phyloP scores from a whole-genome alignment of 2,797 vertebrate species.

The Lepus oiostolus region DNA sequence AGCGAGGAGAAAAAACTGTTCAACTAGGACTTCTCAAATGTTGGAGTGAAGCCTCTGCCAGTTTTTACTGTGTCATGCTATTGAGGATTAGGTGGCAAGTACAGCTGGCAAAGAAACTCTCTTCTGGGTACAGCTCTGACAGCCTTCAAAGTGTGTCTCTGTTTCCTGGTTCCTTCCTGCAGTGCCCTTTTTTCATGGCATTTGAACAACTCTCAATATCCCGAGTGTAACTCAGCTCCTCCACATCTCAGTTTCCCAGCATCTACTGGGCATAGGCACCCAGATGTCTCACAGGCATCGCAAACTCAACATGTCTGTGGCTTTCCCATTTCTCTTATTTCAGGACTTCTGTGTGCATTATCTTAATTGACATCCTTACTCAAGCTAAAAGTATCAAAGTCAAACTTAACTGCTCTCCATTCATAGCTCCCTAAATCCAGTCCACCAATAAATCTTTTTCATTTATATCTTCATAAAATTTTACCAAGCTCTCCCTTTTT shows the following conservation, averaged over 20 bases:
- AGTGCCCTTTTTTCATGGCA: constrained; percentile 12
- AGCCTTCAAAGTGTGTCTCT: constrained; percentile 45
- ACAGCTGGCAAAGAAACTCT: constrained; percentile 26
- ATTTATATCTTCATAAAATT: not conserved
- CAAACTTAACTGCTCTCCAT: not conserved
- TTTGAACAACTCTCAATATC: constrained; percentile 49
- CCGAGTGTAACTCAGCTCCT: not conserved
- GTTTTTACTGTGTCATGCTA: constrained; percentile 76
- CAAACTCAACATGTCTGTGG: not conserved
- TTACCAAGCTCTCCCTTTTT: not conserved
- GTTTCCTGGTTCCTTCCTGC: constrained; percentile 54
- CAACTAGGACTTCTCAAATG: constrained; percentile 66
- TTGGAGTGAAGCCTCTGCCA: constrained; percentile 60
- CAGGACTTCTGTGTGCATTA: not conserved
- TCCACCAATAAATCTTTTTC: not conserved
- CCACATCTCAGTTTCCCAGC: constrained; percentile 19
- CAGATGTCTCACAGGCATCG: not conserved
- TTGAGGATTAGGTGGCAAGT: constrained; percentile 64
- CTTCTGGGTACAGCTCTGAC: not conserved
- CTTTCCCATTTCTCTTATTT: not conserved
- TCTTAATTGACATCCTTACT: not conserved
- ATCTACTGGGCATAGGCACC: not conserved
- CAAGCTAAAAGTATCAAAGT: not conserved
- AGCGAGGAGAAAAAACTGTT: not conserved
- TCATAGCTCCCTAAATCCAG: not conserved